Percentiles rank a stretch among this genome's conserved stretches.
Conservation (phyloP, 2,888 invertebrate species). For the Synergus umbraculus region DNA sequence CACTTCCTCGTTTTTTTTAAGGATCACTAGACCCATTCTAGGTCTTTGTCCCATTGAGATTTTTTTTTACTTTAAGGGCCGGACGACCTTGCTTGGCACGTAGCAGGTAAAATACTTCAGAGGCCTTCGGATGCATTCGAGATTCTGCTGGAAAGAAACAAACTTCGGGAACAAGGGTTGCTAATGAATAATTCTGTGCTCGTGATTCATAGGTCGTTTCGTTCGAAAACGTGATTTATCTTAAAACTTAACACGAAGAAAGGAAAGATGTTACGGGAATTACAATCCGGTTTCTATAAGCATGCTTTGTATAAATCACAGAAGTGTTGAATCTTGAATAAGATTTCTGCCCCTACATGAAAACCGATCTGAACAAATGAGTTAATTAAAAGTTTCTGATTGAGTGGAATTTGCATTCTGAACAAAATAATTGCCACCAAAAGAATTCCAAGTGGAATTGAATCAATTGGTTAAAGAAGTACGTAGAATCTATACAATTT, state of each 20-base stretch:
- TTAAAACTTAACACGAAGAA: conserved; percentile 20
- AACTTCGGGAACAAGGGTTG: conserved; percentile 11
- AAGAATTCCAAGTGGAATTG: neutral
- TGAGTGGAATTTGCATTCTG: neutral
- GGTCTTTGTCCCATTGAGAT: conserved; percentile 44
- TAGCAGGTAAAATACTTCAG: conserved; percentile 48
- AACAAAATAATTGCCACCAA: neutral
- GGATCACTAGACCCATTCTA: neutral
- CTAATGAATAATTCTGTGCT: conserved; percentile 21
- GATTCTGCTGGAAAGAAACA: conserved; percentile 1
- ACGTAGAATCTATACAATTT: neutral
- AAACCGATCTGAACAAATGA: neutral
- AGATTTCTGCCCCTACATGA: neutral
- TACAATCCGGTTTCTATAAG: neutral
- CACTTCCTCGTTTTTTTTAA: neutral
- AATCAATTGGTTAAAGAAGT: neutral
- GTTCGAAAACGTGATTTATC: conserved; percentile 17
- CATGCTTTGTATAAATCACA: conserved; percentile 4
- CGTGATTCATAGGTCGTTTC: conserved; percentile 14
- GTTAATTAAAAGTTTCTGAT: neutral
- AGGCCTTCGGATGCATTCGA: neutral
- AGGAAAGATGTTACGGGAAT: conserved; percentile 5
- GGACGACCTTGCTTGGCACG: conserved; percentile 58
- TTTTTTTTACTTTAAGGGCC: conserved; percentile 41
- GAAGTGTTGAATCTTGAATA: conserved; percentile 3